Conservation (phyloP, 2,888 invertebrate genomes). For the Byasa hedistus region DNA sequence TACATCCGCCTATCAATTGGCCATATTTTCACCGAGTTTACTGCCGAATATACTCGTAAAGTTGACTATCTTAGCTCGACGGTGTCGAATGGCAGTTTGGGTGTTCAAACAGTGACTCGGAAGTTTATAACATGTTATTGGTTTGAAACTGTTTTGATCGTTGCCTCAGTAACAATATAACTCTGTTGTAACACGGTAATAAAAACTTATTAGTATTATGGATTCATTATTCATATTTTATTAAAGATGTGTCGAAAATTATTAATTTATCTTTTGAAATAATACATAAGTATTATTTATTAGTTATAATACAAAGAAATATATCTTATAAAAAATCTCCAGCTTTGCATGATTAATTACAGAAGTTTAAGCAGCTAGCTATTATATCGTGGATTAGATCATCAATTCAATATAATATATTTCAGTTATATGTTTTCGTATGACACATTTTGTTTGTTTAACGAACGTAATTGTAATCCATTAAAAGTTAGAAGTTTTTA, state of each 20-base stretch:
- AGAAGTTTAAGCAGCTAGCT: too few relatives aligned
- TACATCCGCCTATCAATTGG: constrained; percentile 48
- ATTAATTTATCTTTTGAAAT: too few relatives aligned
- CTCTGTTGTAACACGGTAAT: not conserved
- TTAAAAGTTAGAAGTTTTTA: too few relatives aligned
- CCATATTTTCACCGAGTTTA: constrained; percentile 65
- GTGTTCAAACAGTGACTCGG: constrained; percentile 41
- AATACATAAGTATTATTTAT: too few relatives aligned
- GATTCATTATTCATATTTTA: not conserved
- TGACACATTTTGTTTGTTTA: too few relatives aligned
- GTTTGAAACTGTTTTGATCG: not conserved
- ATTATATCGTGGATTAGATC: too few relatives aligned
- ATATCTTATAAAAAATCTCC: too few relatives aligned
- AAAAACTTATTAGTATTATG: not conserved
- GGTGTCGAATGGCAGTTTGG: constrained; percentile 53
- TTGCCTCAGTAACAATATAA: not conserved
- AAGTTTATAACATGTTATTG: constrained; percentile 6
- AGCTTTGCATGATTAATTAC: too few relatives aligned
- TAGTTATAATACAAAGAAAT: too few relatives aligned
- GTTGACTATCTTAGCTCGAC: constrained; percentile 49
- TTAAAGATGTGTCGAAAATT: not conserved
- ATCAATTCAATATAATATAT: too few relatives aligned
- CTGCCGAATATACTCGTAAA: constrained; percentile 59
- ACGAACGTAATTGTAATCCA: too few relatives aligned
- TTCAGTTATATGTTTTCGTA: too few relatives aligned